Evolutionary conservation across 2,888 invertebrate species (phyloP), one percentile per base, ranked within the genome.

Genomic region (Epiblema foenella): DNA sequence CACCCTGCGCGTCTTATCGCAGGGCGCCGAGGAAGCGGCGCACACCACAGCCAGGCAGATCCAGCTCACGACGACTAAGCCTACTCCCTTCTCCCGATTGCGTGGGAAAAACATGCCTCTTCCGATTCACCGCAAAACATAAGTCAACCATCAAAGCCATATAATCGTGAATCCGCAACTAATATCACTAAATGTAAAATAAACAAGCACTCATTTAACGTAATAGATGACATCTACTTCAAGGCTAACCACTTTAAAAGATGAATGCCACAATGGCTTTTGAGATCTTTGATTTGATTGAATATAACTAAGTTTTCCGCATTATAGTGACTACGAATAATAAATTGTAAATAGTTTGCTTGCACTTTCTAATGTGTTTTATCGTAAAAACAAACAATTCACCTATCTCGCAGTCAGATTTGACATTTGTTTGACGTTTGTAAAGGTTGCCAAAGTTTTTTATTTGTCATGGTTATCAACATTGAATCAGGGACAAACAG

Each of bases 1-100:
- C 54, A 97, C 95, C 86, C 96, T 95, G 79, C 98, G 95, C 74
- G 97, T 96, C 84, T 97, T 96, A 94, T 98, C 97, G 93, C 98
- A 98, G 77, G 97, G 95, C 76, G 95, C 94, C 72, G 93, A 90
- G 77, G 90, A 91, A 75, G 93, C 93, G 78, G 91, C 89, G 83
- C 93, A 93, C 77, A 92, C 82, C 64, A 92, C 92, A 75, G 87
- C 88, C 75, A 93, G 84, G 78, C 90, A 93, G 82, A 88, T 88
- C 91, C 93, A 93, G 82, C 89, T 88, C 83, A 92, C 85, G 76
- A 92, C 86, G 81, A 93, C 88, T 88, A 93, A 88, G 84, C 93
- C 89, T 84, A 88, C 93, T 80, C 91, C 88, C 90, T 93, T 93
- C 88, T 91, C 89, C 87, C 91, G 90, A 86, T 90, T 87, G 75